phyloP scores from a whole-genome alignment of 1,140 invertebrate genomes.

The Pogonomyrmex barbatus region DNA sequence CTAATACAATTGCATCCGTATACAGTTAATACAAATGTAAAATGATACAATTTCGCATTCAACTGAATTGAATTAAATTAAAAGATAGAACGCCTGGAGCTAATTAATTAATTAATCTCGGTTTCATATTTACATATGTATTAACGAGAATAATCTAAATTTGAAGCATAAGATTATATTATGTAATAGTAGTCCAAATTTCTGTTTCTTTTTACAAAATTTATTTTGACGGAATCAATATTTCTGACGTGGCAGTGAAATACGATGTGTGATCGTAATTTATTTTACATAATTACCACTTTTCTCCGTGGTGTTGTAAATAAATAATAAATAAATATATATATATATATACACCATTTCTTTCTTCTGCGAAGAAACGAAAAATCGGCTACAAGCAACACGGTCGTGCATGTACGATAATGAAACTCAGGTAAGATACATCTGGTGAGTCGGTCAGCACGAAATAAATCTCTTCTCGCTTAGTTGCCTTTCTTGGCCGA shows the following conservation, averaged over 20 bases:
- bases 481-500: slow-evolving; percentile 44
- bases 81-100: neutral
- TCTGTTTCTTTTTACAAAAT: neutral
- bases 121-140: neutral
- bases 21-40: neutral
- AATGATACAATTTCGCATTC: neutral
- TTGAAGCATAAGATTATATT: neutral
- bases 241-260: neutral
- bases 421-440: slow-evolving; percentile 27
- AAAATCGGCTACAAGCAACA: slow-evolving; percentile 21
- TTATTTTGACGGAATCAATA: neutral
- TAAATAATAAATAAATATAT: neutral
- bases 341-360: too few species aligned
- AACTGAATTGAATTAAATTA: slow-evolving; percentile 7
- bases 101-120: slow-evolving; percentile 4
- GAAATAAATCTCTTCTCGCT: slow-evolving; percentile 65
- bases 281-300: neutral
- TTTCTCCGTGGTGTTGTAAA: slow-evolving; percentile 10
- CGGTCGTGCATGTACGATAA: slow-evolving; percentile 28
- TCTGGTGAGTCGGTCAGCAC: slow-evolving; percentile 7
- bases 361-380: neutral
- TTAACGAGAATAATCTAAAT: neutral
- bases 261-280: neutral
- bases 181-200: neutral
- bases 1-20: neutral